Evolutionary conservation across 1,140 invertebrate species (phyloP), one percentile per base, ranked within the genome.

Genomic region (Tachypleus tridentatus): DNA sequence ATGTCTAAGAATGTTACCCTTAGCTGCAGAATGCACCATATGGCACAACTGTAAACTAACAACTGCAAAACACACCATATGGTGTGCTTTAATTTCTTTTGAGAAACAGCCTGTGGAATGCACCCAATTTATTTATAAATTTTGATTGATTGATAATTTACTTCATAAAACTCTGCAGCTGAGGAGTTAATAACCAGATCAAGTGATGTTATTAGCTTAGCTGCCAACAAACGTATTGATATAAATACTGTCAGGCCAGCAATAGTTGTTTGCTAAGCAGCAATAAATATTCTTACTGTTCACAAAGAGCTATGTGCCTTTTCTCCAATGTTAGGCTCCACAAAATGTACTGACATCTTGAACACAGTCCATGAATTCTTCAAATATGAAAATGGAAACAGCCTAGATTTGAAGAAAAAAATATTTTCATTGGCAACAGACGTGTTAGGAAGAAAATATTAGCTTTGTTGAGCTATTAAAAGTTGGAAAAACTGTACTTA

Each of bases 301-400:
- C 11, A 58, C 48, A 47, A 58, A 58, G 57, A 58, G 57, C 48
- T 58, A 47, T 58, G 57, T 58, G 57, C 48, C n/a, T 3, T 58
- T 58, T 58, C 57, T 29, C 11, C 6, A 58, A 58, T 58, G 57
- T 58, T 58, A 58, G 57, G 4, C 48, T 29, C 57, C 5, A 58
- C 7, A 47, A 58, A 58, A 58, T 6, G 7, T 58, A 58, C 4
- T 58, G 57, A 58, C 57, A 58, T 58, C 48, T 58, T 58, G 48
- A 58, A 10, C n/a, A 4, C n/a, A 58, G 57, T 58, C 48, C 3
- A 10, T 29, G 4, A 58, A 58, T 58, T 58, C 57, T 3, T 11
- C 6, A 58, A 58, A 4, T 58, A 29, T 58, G n/a, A n/a, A n/a
- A n/a, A n/a, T n/a, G n/a, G n/a, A n/a, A n/a, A n/a, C n/a, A n/a